Evolutionary conservation across 1,140 invertebrate genomes (phyloP), one percentile per base, ranked within the genome.

Genomic region (Nymphalis io): DNA sequence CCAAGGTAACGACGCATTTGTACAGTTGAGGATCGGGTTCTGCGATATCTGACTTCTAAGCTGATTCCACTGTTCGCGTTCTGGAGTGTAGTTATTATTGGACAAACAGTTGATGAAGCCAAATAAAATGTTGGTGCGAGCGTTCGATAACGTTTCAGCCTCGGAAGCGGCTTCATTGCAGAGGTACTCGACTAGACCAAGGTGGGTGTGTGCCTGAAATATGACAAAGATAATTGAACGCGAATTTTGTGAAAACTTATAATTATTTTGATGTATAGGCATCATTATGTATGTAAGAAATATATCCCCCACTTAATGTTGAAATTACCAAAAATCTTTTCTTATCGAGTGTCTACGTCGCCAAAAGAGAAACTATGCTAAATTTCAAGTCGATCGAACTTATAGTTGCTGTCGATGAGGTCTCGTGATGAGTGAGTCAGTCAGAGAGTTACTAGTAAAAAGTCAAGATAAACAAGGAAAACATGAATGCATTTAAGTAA

Each of bases 31-130:
- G 8, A 88, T 76, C 39, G 84, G 71, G 73, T 91, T 88, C 27
- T 83, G 39, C 6, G 90, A 75, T 79, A 93, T 83, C 83, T 90
- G 63, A 61, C 68, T 65, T 71, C 83, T 79, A 38, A 95, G 79
- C 38, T 66, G 74, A 2, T 86, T 75, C 94, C 94, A 95, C 74
- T 92, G 82, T 12, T 83, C 59, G 3, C 92, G 73, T 16, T 84
- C 59, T 2, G 94, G 94, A 55, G 92, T 93, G 76, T 93, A 95
- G 83, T 94, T 93, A 33, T 93, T 93, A 73, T 92, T 90, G 13
- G 92, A 83, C 21, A 94, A 80, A 42, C 86, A 92, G 67, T 89
- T 91, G 62, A 93, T 83, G 68, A 94, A 90, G 33, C 87, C 85
- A 69, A 93, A 90, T 13, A 93, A 79, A 8, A 80, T 74, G 40